Conservation (phyloP, 2,113 vertebrate genomes). For the Bubo blakistoni region DNA sequence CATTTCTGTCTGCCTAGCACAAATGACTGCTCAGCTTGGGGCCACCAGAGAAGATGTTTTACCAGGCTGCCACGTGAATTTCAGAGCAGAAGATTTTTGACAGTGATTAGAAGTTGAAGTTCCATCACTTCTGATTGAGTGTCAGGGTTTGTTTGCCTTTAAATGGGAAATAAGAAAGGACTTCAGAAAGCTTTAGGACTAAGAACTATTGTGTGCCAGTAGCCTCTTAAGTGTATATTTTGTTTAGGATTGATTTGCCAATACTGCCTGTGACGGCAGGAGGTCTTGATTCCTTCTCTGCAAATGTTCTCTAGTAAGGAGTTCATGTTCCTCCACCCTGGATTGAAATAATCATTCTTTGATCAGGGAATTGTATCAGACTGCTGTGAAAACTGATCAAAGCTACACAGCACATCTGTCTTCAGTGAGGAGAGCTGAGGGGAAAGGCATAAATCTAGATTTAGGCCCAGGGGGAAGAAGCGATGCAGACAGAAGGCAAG, state of each 20-base stretch:
- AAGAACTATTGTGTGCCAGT: not conserved
- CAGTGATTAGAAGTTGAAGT: not conserved
- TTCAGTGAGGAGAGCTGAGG: not conserved
- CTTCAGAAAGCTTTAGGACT: not conserved
- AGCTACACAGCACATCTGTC: not conserved
- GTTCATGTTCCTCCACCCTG: not conserved
- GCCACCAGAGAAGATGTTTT: not conserved
- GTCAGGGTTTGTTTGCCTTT: not conserved
- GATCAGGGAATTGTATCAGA: not conserved
- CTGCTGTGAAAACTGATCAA: not conserved
- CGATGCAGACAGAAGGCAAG: not conserved
- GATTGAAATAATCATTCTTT: not conserved
- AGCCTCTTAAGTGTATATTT: not conserved
- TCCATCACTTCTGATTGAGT: not conserved
- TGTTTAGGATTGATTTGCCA: not conserved
- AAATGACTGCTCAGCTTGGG: not conserved
- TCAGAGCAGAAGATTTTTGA: not conserved
- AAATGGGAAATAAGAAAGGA: not conserved
- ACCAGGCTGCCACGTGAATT: not conserved
- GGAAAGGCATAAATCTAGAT: not conserved
- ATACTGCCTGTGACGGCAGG: not conserved
- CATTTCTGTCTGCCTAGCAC: not conserved
- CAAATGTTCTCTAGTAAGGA: not conserved
- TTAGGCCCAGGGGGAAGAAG: not conserved
- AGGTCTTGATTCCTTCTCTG: not conserved